A percentile compares a stretch with the other conserved stretches of the same genome.
Evolutionary conservation across 1,140 invertebrate genomes (phyloP).

Genomic region (Pseudomyrmex cubaensis): DNA sequence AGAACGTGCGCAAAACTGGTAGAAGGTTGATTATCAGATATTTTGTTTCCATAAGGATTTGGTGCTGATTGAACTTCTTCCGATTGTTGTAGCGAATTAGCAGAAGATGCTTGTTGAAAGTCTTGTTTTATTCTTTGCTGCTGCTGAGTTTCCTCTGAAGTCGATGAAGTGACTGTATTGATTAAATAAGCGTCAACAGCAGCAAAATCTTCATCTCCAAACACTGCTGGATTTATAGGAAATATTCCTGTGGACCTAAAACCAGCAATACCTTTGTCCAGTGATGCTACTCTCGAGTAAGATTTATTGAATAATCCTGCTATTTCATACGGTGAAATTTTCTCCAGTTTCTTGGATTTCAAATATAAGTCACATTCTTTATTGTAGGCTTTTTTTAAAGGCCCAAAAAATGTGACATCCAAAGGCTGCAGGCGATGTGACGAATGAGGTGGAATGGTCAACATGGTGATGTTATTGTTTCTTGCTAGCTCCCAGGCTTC

Average conservation of each 20-base stretch:
- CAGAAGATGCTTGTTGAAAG: no score
- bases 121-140: no score
- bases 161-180: no score
- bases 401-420: not conserved
- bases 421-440: not conserved
- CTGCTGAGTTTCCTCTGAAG: no score
- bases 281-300: not conserved
- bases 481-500: not conserved
- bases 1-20: no score
- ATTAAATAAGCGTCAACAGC: not conserved
- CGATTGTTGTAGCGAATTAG: no score
- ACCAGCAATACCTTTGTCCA: not conserved
- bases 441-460: not conserved
- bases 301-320: not conserved
- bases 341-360: not conserved
- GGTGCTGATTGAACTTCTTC: no score
- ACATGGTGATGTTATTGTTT: not conserved
- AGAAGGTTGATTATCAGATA: no score
- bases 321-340: slow-evolving; percentile 3
- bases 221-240: not conserved
- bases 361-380: not conserved
- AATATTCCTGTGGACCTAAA: not conserved
- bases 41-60: no score
- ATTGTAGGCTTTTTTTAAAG: not conserved
- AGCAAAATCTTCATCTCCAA: not conserved